Conservation (phyloP, 2,888 invertebrate species). For the Himalopsyche japonica region DNA sequence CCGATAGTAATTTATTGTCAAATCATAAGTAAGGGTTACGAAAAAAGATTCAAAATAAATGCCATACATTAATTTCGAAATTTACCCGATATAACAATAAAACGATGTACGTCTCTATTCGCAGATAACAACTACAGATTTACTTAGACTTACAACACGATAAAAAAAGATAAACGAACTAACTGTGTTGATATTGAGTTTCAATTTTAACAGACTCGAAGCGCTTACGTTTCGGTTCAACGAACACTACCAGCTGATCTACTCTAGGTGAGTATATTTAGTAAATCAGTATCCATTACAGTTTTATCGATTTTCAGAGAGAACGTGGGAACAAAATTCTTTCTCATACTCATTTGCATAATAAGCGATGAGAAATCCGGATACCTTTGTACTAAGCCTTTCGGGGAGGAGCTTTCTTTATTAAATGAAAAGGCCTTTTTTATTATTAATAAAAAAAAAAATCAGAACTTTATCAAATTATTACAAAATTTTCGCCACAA, state of each 20-base stretch:
- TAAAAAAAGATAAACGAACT: not conserved
- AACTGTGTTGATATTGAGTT: not conserved
- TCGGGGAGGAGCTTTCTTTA: not conserved
- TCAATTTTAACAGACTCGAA: not conserved
- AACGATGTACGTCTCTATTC: no score
- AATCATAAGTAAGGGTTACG: no score
- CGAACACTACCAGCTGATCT: not conserved
- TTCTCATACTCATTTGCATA: not conserved
- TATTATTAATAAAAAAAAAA: no score
- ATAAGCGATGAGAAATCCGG: not conserved
- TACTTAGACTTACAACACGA: not conserved
- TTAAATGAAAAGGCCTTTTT: not conserved
- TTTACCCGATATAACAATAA: no score
- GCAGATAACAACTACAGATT: not conserved
- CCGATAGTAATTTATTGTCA: no score
- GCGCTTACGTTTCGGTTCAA: not conserved
- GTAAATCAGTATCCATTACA: not conserved
- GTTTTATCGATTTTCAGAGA: not conserved
- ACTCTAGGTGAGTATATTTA: not conserved
- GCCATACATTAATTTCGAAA: no score
- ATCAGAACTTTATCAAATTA: no score
- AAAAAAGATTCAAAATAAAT: no score
- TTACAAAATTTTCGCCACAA: no score
- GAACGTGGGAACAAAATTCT: not conserved
- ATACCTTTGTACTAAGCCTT: not conserved